A percentile compares a stretch with the other conserved stretches of the same genome.
Conservation (phyloP, 2,797 vertebrate species). For the Chelidonichthys spinosus region DNA sequence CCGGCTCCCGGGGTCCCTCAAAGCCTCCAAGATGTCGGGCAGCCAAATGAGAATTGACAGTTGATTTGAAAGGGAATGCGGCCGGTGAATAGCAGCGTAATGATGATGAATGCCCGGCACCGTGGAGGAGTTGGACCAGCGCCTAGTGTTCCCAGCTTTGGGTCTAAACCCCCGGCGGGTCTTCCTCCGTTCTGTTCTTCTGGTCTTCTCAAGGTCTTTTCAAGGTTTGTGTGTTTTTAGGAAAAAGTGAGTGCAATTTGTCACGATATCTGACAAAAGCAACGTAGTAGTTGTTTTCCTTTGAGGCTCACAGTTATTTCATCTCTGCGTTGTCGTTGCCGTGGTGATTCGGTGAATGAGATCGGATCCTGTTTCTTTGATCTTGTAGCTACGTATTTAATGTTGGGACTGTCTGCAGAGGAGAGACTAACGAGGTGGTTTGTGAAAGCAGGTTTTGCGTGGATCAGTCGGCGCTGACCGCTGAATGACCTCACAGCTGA, state of each 20-base stretch:
- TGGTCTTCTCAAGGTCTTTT: slow-evolving; percentile 51
- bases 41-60: slow-evolving; percentile 79
- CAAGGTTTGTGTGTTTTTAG: slow-evolving; percentile 25
- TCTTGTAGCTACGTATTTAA: neutral
- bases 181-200: slow-evolving; percentile 39
- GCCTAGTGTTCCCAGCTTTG: slow-evolving; percentile 63
- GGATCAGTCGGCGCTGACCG: slow-evolving; percentile 74
- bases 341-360: neutral
- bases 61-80: slow-evolving; percentile 80
- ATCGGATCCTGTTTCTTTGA: too few species aligned
- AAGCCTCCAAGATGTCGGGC: slow-evolving; percentile 64
- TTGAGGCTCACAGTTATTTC: neutral
- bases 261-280: slow-evolving; percentile 33
- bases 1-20: slow-evolving; percentile 73
- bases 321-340: neutral
- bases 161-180: slow-evolving; percentile 62
- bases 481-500: slow-evolving; percentile 75
- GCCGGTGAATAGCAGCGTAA: slow-evolving; percentile 74
- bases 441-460: slow-evolving; percentile 42
- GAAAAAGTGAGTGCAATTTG: slow-evolving; percentile 31
- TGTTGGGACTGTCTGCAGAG: neutral
- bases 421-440: slow-evolving; percentile 16
- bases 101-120: slow-evolving; percentile 76
- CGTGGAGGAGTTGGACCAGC: slow-evolving; percentile 76
- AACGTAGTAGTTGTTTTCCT: slow-evolving; percentile 5